Base-by-base conservation (phyloP, 1,140 invertebrate species). In the Sinonovacula constricta region DNA sequence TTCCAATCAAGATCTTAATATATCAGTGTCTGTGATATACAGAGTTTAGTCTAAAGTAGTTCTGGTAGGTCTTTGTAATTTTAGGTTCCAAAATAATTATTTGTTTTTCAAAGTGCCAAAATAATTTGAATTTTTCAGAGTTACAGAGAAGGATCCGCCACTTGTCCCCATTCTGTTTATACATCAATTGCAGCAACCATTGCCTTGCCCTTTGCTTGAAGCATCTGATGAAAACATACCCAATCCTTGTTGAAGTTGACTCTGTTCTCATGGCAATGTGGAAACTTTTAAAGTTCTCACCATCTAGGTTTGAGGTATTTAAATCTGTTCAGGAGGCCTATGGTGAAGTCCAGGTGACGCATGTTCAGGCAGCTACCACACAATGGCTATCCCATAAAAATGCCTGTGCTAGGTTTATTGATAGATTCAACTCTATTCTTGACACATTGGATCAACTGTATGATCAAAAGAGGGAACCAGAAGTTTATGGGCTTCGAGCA, bases 351-450 rank as follows among this genome's bases (percentile, higher is more conserved):
- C 26, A 60, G 15, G 22, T 71, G 0, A 39, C 36, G 0, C 22
- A 59, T 18, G 54, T 59, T 31, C 54, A 34, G 45, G 68, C 54
- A 39, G 68, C 68, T 34, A 56, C 68, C 12, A 71, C 68, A 10
- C n/a, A 56, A 30, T 71, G 68, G 68, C 60, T 71, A 30, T 71
- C 68, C 18, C 68, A 71, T 71, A 56, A 56, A 0, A 36, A 3
- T 49, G 68, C 68, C 7, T 71, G 68, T 57, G n/a, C 14, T 14
- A 57, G 68, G 34, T 57, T 71, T 18, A 57, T 71, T 10, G 68
- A 71, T 0, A 24, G 68, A 5, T 71, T 3, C 39, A 45, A 7
- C 18, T 7, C 39, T 10, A 10, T 7, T n/a, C 56, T 75, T 15
- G 71, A 75, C 34, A 39, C 59, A 2, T 18, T 75, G 4, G 60